Evolutionary conservation across 2,888 invertebrate genomes (phyloP), one percentile per base, ranked within the genome.

Genomic region (Notocelia uddmanniana): DNA sequence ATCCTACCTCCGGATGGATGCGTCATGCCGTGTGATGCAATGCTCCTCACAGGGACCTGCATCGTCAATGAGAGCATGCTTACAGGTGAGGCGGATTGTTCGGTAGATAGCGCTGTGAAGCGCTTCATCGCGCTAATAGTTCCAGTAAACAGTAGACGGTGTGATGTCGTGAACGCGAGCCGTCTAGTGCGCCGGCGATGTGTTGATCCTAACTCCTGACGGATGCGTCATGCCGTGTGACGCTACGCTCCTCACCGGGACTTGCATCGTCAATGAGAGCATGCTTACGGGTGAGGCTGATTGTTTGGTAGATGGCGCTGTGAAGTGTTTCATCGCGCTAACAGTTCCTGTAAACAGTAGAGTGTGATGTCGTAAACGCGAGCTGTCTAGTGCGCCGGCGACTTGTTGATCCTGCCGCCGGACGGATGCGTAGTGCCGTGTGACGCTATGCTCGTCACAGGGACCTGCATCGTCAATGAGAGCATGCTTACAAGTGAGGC

Each of bases 41-140:
- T 98, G 76, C 92, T 99, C 31, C 92, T 98, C 23, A 96, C 96
- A 23, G 98, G 99, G 55, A 96, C 96, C 54, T 98, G 97, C 82
- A 97, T 98, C 78, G 97, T 99, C 71, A 98, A 99, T 85, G 98
- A 99, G 90, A 97, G 98, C 83, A 98, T 98, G 97, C 95, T 99
- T 3, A 98, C 98, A 75, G 98, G 97, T 97, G 85, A 81, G 94
- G 89, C 85, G 8, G 31, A 9, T 31, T 26, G 2, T 2, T 26
- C 26, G 26, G 26, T 5, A 26, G 26, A 26, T 26, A 5, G 5
- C 26, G 26, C 26, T 3, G 5, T 5, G 26, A 26, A 26, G 26
- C 26, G 26, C 26, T 26, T 26, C 5, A 26, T 26, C 3, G 5
- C 26, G 26, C 26, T 26, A 5, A 2, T 5, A 26, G 26, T 26